These are phyloP conservation scores for Microcebus lehilahytsara DNA, from an alignment of 2,113 vertebrate genomes.

Conservation along the genomic window DNA sequence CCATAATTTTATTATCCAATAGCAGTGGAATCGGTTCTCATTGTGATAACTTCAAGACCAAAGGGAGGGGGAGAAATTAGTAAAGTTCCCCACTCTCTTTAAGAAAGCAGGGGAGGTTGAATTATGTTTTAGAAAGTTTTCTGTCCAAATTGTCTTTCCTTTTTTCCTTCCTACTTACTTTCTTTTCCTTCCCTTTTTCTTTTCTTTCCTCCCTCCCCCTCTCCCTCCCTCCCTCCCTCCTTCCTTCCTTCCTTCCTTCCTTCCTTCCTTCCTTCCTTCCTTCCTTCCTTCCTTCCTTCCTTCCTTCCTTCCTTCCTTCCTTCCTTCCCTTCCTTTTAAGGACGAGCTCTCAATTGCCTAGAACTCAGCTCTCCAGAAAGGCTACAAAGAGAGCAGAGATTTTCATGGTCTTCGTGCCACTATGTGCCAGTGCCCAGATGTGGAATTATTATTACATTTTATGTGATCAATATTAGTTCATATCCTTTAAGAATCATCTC, in stretches of 20 bases:
- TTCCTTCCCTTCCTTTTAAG: not conserved
- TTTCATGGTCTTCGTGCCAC: not conserved
- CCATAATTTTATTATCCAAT: not conserved
- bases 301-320: rapidly evolving
- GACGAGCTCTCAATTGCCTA: not conserved
- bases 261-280: not conserved
- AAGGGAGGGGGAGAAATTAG: not conserved
- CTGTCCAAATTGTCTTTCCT: not conserved
- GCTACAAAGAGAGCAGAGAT: not conserved
- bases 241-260: rapidly evolving
- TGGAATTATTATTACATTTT: rapidly evolving
- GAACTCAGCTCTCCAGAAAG: not conserved
- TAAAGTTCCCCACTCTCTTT: not conserved
- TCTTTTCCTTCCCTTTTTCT: too few species aligned
- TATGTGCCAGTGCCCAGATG: rapidly evolving
- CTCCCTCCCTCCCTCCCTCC: too few species aligned
- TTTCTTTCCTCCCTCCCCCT: too few species aligned
- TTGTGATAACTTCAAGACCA: not conserved
- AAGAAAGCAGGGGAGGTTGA: not conserved
- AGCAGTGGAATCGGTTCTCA: not conserved
- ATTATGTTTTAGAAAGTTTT: not conserved
- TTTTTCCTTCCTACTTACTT: too few species aligned
- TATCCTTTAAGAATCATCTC: not conserved
- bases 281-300: rapidly evolving
- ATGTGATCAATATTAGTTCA: not conserved